Conservation (phyloP, 1,140 invertebrate genomes). For the Saxidomus purpurata region DNA sequence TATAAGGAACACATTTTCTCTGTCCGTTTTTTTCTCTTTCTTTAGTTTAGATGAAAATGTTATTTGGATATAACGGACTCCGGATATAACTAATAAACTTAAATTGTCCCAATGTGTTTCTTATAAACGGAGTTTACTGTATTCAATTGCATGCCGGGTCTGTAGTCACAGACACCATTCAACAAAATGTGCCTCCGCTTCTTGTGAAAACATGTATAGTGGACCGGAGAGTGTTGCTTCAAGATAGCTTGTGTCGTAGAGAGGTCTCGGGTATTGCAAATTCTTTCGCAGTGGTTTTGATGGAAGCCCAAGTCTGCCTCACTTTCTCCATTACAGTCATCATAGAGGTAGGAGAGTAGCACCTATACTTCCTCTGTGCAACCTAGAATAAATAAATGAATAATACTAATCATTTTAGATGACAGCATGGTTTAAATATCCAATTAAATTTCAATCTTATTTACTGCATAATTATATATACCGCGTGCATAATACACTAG, state of each 20-base stretch:
- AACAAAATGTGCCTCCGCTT: slow-evolving; percentile 46
- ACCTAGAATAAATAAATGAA: background rate
- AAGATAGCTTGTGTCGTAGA: background rate
- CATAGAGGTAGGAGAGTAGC: slow-evolving; percentile 20
- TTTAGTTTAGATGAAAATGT: too few relatives aligned
- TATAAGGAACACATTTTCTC: too few relatives aligned
- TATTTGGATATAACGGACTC: too few relatives aligned
- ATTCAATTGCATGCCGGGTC: too few relatives aligned
- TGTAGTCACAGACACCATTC: slow-evolving; percentile 21
- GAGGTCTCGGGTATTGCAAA: slow-evolving; percentile 24
- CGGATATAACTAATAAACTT: too few relatives aligned
- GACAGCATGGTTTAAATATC: background rate
- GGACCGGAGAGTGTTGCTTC: slow-evolving; percentile 34
- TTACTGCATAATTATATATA: background rate
- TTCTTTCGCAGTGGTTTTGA: slow-evolving; percentile 20
- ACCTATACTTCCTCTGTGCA: background rate
- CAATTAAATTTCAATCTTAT: background rate
- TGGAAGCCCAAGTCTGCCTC: background rate
- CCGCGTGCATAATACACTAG: background rate
- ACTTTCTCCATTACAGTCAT: background rate
- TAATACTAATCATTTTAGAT: background rate
- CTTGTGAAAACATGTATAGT: slow-evolving; percentile 36
- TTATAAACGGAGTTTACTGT: too few relatives aligned
- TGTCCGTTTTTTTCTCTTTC: too few relatives aligned
- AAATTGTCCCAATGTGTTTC: too few relatives aligned